Evolutionary conservation across 2,113 vertebrate genomes (phyloP).

Genomic region (Chunga burmeisteri): DNA sequence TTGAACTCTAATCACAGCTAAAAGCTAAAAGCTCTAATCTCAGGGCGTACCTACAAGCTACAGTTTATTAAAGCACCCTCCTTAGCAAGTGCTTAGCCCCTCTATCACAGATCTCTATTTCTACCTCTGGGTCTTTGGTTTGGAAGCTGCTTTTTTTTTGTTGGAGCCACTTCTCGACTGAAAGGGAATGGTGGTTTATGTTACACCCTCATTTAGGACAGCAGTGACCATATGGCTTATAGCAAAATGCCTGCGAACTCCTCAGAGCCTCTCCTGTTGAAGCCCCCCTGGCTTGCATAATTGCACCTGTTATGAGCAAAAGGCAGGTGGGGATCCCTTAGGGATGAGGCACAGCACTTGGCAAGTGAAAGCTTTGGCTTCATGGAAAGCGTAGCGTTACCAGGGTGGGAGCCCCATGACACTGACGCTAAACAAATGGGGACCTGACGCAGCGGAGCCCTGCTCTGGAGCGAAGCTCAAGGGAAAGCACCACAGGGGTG

Average conservation of each 20-base stretch:
- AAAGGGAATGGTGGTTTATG: neutral
- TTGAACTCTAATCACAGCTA: neutral
- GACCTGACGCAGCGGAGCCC: rapidly evolving
- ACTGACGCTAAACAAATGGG: rapidly evolving
- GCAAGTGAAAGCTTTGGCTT: neutral
- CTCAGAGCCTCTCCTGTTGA: neutral
- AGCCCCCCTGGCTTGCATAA: neutral
- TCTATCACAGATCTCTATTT: neutral
- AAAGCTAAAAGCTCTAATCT: neutral
- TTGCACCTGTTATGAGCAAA: rapidly evolving
- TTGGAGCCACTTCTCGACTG: neutral
- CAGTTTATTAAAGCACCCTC: neutral
- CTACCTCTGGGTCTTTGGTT: neutral
- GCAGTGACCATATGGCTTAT: neutral
- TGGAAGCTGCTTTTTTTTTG: neutral
- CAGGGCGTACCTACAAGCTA: neutral
- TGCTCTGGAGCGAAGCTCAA: neutral
- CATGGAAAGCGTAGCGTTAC: rapidly evolving
- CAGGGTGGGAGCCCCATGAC: rapidly evolving
- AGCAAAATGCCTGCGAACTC: neutral
- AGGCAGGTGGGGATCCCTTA: neutral
- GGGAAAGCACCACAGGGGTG: rapidly evolving
- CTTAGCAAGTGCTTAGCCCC: neutral
- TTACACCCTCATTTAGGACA: neutral
- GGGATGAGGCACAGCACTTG: neutral